These are phyloP conservation scores for Stenodema calcarata DNA, from an alignment of 2,888 invertebrate species.

Conservation along the genomic window DNA sequence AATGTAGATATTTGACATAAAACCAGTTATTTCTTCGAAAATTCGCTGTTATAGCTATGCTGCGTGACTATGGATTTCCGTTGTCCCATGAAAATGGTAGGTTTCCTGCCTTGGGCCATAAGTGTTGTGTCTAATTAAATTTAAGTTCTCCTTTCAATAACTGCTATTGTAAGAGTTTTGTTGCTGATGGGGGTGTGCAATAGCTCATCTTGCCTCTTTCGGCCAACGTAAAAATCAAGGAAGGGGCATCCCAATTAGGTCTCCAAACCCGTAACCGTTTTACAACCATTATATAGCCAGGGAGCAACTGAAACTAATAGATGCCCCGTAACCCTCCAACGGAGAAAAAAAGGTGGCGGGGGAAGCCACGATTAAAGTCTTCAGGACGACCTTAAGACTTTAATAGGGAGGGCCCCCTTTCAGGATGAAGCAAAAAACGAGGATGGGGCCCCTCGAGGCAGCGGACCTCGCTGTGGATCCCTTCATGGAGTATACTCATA, in stretches of 20 bases:
- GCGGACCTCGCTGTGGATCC: neutral
- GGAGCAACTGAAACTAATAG: constrained; percentile 13
- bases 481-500: neutral
- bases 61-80: no score
- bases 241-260: neutral
- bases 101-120: neutral
- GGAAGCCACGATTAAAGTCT: constrained; percentile 11
- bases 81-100: no score
- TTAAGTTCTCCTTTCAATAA: neutral
- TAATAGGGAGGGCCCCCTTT: neutral
- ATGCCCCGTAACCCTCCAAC: neutral
- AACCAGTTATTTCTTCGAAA: no score
- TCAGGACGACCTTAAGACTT: constrained; percentile 2
- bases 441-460: neutral
- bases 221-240: neutral
- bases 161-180: neutral
- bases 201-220: neutral
- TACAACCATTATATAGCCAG: constrained; percentile 7
- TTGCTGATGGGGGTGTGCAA: neutral
- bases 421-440: constrained; percentile 1
- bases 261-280: constrained; percentile 10
- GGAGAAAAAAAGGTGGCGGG: neutral
- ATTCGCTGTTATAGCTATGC: no score
- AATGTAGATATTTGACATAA: no score
- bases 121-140: neutral